Base-by-base conservation (phyloP, 2,113 vertebrate genomes). In the Myrmophylax atrothorax region DNA sequence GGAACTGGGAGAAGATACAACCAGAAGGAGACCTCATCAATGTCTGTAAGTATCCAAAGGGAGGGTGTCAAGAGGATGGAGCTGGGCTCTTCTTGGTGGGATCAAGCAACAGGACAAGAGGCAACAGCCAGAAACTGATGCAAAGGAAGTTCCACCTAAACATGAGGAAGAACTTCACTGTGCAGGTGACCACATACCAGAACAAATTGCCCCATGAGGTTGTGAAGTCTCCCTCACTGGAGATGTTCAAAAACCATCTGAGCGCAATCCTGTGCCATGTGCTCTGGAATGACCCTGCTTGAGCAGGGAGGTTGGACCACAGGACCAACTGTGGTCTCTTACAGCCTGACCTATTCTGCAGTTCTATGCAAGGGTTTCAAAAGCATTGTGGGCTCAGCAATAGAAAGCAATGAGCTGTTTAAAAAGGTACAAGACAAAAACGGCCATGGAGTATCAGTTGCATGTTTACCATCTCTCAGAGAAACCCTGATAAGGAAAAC, bases 401-500 rank as follows among this genome's bases (percentile, higher is more conserved):
- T 11, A 77, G 87, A 84, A 74, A 84, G 8, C 24, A 75, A 28
- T 1, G 3, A 84, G 53, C 49, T 76, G 20, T n/a, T 82, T 53
- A n/a, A 81, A 89, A 74, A 50, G 5, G 33, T 66, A 87, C 37
- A 3, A 69, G 24, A 28, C 10, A 72, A 53, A 76, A 92, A 82
- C 7, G 28, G 46, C 62, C 20, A 4, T n/a, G 46, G 78, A 92
- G 60, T 59, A 89, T 56, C 80, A 72, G 69, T 56, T 84, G 31
- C 37, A 35, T 1, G 7, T 84, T 44, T 92, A 60, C 20, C 19
- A 44, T 81, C 50, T 81, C 77, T 84, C 80, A 81, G 52, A 94
- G 84, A 44, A 94, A 52, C 19, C 11, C 40, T 87, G 82, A 93
- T 90, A 94, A 96, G 80, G 60, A 87, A 89, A 89, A 92, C 46